Conservation (phyloP, 2,797 vertebrate genomes). For the Muscicapa comitata region DNA sequence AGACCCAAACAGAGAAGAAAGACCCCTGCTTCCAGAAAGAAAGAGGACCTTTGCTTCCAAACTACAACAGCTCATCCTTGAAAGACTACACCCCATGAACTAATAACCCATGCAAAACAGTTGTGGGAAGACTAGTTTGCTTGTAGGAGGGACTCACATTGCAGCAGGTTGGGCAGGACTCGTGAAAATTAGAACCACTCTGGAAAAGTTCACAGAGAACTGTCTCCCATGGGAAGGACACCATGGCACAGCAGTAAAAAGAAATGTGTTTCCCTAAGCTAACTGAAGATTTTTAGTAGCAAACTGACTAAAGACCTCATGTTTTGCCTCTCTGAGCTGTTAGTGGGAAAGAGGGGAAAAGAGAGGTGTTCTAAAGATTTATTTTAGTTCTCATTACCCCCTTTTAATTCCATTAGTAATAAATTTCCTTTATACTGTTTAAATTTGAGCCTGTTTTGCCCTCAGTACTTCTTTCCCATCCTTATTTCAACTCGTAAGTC, state of each 20-base stretch:
- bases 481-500: not conserved
- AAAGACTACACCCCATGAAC: not conserved
- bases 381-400: not conserved
- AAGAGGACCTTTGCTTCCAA: not conserved
- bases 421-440: not conserved
- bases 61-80: not conserved
- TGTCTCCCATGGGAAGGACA: not conserved
- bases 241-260: not conserved
- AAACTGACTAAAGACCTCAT: not conserved
- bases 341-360: not conserved
- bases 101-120: not conserved
- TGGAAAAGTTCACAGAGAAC: not conserved
- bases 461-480: not conserved
- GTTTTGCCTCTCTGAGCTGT: not conserved
- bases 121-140: not conserved
- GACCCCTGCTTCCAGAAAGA: not conserved
- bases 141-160: accelerated
- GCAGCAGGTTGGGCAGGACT: not conserved
- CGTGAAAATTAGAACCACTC: not conserved
- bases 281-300: not conserved
- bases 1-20: not conserved
- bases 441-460: not conserved
- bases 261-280: not conserved
- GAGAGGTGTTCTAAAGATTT: not conserved
- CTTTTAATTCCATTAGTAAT: not conserved